These are phyloP conservation scores for Scelioninae gen. 1 DNA, from an alignment of 2,888 invertebrate genomes.

Conservation along the genomic window DNA sequence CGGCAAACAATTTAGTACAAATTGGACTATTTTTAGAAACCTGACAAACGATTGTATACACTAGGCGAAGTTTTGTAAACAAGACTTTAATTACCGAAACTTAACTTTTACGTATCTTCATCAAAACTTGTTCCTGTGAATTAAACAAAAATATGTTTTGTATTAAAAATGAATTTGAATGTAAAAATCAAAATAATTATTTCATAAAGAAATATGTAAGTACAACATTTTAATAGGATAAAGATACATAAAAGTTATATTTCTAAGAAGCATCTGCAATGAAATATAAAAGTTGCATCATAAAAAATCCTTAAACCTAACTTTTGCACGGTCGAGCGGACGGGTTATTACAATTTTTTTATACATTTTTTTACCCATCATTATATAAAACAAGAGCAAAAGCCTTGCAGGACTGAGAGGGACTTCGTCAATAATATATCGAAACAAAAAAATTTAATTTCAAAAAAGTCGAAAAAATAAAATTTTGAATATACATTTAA, in stretches of 20 bases:
- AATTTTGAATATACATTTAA: too few species aligned
- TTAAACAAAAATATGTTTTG: background rate
- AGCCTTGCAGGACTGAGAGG: slow-evolving; percentile 35
- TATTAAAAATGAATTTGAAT: background rate
- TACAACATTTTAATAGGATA: background rate
- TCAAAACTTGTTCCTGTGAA: background rate
- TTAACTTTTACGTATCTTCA: slow-evolving; percentile 1
- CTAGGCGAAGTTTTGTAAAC: slow-evolving; percentile 19
- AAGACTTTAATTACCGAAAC: slow-evolving; percentile 11
- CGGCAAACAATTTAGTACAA: slow-evolving; percentile 57
- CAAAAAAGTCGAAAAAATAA: too few species aligned
- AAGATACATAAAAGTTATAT: slow-evolving; percentile 29
- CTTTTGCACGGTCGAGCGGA: slow-evolving; percentile 71
- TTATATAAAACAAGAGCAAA: slow-evolving; percentile 43
- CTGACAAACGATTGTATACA: slow-evolving; percentile 40
- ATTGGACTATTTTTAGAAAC: slow-evolving; percentile 39
- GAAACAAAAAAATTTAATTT: background rate
- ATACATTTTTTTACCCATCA: slow-evolving; percentile 32
- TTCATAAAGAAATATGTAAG: background rate
- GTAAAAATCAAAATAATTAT: background rate
- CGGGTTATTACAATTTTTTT: slow-evolving; percentile 8
- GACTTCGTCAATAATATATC: slow-evolving; percentile 7
- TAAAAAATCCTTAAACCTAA: slow-evolving; percentile 76
- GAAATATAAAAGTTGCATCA: slow-evolving; percentile 73
- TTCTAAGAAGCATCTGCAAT: slow-evolving; percentile 25